A percentile compares a stretch with the other conserved stretches of the same genome.
Conservation (phyloP, 2,113 vertebrate genomes). For the Furnarius figulus region DNA sequence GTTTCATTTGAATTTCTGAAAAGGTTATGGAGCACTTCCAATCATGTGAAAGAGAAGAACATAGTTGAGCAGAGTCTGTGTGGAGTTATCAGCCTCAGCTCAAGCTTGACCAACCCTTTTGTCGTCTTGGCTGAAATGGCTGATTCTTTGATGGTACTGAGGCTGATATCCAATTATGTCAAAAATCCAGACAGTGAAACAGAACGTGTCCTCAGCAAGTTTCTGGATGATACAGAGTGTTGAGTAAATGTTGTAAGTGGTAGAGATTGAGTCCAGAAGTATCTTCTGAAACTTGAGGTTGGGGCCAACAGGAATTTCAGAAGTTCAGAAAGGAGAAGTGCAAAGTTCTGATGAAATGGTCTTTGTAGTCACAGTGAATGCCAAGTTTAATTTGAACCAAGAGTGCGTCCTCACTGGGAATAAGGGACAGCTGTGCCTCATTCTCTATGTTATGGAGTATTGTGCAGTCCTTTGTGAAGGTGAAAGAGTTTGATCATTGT, state of each 20-base stretch:
- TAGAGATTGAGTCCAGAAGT: background rate
- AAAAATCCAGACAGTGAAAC: background rate
- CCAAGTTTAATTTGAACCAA: background rate
- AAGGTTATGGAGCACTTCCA: background rate
- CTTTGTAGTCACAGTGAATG: background rate
- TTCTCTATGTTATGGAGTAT: background rate
- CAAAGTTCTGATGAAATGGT: background rate
- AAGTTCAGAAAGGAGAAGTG: background rate
- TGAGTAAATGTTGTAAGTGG: background rate
- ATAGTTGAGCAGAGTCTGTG: background rate
- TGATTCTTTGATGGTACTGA: background rate
- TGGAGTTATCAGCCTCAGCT: background rate
- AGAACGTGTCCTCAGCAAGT: background rate
- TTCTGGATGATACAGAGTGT: background rate
- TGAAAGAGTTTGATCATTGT: background rate
- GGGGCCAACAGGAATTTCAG: background rate
- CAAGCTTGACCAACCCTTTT: background rate
- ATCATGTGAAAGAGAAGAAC: rapidly evolving
- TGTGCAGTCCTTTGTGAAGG: background rate
- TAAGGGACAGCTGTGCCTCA: background rate
- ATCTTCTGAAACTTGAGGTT: background rate
- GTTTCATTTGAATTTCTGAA: background rate
- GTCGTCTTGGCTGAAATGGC: background rate
- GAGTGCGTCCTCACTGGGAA: background rate
- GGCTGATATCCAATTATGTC: background rate